Base-by-base conservation (phyloP, 2,888 invertebrate genomes). In the Coremacera marginata region DNA sequence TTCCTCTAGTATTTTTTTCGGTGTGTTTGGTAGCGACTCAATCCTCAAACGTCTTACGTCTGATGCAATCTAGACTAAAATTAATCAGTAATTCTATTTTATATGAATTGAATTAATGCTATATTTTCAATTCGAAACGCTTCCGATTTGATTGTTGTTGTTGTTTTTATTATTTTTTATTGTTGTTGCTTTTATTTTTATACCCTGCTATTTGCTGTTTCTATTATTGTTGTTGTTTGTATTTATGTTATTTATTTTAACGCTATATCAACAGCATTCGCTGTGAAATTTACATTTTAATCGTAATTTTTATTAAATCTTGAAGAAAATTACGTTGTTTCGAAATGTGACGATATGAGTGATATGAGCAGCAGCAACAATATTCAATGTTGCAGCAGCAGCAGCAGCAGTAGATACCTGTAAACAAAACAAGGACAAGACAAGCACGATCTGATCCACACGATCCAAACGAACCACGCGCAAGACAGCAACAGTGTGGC, bases 311-410 rank as follows among this genome's bases (percentile, higher is more conserved):
- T 51, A 44, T 51, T 27, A 27, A 49, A 68, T 22, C 9, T 1
- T 5, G 3, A 44, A 19, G 19, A 67, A 67, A 63, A 67, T 9
- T 67, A 37, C 67, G 68, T 16, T 68, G 51, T 68, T 51, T 3
- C 67, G 8, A 22, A 67, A 34, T 67, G 44, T 19, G n/a, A 27
- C 25, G 25, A 51, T 31, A 71, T 14, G 70, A 76, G 74, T 57
- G 44, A 49, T 19, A 74, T 63, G 49, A 75, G 27, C 49, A 22
- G 22, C 75, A 57, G 52, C 67, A 74, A 31, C 37, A 70, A 70
- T 31, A 25, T 16, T 25, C 7, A 3, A 3, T 31, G 16, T 31
- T 27, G 19, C 16, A 60, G 11, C 31, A 16, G 11, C 57, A 34
- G 5, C 16, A 60, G 11, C 31, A 16, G 11, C 57, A 34, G 5